Conservation (phyloP, 2,888 invertebrate genomes). For the Synanthedon formicaeformis region DNA sequence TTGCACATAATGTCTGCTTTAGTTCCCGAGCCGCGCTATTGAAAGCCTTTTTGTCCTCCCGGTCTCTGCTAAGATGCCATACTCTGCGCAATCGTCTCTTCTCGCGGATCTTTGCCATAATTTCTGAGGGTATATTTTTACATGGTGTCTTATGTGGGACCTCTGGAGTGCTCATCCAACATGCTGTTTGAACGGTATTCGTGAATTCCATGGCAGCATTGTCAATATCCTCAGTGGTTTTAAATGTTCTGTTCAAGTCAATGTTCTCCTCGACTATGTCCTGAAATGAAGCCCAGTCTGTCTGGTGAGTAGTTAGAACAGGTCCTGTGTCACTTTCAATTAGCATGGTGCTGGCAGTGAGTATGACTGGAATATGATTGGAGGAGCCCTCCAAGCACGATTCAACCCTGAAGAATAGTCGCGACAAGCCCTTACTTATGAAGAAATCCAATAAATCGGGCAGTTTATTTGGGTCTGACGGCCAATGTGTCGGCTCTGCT, state of each 20-base stretch:
- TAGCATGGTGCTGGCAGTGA: neutral
- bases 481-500: no score
- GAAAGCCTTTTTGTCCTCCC: constrained; percentile 2
- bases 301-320: neutral
- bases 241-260: neutral
- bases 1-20: neutral
- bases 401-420: no score
- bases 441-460: no score
- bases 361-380: neutral
- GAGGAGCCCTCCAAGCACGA: neutral
- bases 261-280: neutral
- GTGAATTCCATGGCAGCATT: neutral
- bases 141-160: neutral
- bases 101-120: constrained; percentile 1
- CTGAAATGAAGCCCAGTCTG: neutral
- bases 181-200: neutral
- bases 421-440: no score
- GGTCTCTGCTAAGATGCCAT: constrained; percentile 4
- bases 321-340: neutral
- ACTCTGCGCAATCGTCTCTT: constrained; percentile 2
- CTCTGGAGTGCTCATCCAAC: neutral
- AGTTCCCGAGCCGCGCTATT: constrained; percentile 1
- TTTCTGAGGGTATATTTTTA: neutral
- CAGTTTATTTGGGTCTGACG: no score
- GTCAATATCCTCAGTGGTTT: neutral